These are phyloP conservation scores for Tortricodes alternella DNA, from an alignment of 2,888 invertebrate species.

Conservation along the genomic window DNA sequence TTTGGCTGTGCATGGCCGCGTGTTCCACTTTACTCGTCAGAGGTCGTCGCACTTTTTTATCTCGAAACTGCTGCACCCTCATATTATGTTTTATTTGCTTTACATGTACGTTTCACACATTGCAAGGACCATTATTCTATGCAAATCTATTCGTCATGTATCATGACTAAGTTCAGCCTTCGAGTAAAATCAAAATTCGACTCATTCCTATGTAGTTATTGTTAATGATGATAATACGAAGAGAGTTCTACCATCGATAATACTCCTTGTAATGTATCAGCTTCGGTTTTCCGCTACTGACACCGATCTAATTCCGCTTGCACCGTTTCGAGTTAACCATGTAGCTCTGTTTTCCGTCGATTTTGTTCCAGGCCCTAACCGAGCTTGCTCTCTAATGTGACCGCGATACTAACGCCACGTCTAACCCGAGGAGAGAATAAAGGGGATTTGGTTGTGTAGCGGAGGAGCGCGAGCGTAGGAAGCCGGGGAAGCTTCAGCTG, in stretches of 20 bases:
- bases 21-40: conserved; percentile 39
- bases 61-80: conserved; percentile 45
- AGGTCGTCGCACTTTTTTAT: conserved; percentile 43
- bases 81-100: conserved; percentile 58
- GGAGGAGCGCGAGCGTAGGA: conserved; percentile 78
- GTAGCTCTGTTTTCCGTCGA: conserved; percentile 80
- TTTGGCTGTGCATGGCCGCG: conserved; percentile 46
- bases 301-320: conserved; percentile 72
- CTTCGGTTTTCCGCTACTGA: conserved; percentile 62
- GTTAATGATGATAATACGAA: conserved; percentile 3
- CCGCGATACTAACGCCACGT: conserved; percentile 81
- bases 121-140: conserved; percentile 76
- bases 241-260: conserved; percentile 45
- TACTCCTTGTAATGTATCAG: conserved; percentile 73
- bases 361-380: conserved; percentile 84
- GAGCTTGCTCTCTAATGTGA: conserved; percentile 84
- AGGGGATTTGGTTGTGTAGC: conserved; percentile 80
- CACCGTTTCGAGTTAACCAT: conserved; percentile 75
- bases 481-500: conserved; percentile 73
- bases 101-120: conserved; percentile 62
- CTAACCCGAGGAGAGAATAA: conserved; percentile 77
- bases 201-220: conserved; percentile 27
- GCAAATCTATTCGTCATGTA: conserved; percentile 47
- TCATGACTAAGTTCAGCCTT: conserved; percentile 36
- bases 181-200: conserved; percentile 7